phyloP scores from a whole-genome alignment of 2,888 invertebrate species.

The Eupithecia pulchellata region DNA sequence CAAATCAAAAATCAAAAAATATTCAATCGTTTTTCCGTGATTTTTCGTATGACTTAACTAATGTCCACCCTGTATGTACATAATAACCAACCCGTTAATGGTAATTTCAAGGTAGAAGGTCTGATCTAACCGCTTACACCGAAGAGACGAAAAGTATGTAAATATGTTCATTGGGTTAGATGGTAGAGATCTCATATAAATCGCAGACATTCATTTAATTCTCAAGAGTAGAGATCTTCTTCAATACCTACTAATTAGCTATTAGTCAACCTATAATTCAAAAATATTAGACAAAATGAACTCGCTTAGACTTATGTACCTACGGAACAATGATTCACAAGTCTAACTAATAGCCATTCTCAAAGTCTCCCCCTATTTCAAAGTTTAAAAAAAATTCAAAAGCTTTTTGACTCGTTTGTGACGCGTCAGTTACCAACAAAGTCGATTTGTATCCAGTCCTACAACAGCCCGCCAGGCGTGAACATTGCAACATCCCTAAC shows the following conservation, averaged over 20 bases:
- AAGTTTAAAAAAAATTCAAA: not conserved
- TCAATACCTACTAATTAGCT: too few species aligned
- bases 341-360: not conserved
- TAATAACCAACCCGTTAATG: not conserved
- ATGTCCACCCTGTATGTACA: too few species aligned
- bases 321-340: not conserved
- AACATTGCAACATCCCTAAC: conserved; percentile 61
- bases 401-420: not conserved
- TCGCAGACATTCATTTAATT: not conserved
- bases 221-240: not conserved
- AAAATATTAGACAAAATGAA: not conserved
- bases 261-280: not conserved
- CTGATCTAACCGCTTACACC: not conserved
- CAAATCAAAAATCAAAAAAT: too few species aligned
- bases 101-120: too few species aligned
- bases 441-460: conserved; percentile 19
- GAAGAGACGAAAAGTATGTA: not conserved
- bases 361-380: not conserved
- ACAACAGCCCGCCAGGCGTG: conserved; percentile 48
- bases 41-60: too few species aligned
- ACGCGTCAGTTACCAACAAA: conserved; percentile 13
- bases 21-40: too few species aligned
- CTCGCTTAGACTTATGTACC: not conserved
- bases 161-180: not conserved
- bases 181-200: not conserved